These are phyloP conservation scores for Podilymbus podiceps DNA, from an alignment of 2,113 vertebrate genomes.

Conservation along the genomic window DNA sequence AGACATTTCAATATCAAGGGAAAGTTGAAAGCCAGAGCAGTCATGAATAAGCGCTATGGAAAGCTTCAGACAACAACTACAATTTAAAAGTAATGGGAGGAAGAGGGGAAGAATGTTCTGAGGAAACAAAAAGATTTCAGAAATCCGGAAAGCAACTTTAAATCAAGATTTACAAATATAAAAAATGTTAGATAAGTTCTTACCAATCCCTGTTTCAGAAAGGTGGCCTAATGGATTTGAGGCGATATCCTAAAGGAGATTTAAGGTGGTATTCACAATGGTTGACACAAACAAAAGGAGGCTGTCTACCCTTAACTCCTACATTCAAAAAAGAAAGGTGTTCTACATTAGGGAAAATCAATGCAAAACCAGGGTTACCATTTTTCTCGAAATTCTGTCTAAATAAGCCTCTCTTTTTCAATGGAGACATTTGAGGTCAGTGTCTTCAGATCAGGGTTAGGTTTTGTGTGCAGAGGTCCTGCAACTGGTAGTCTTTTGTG, in stretches of 20 bases:
- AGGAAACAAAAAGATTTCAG: slow-evolving; percentile 60
- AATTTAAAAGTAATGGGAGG: slow-evolving; percentile 69
- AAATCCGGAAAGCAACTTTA: slow-evolving; percentile 61
- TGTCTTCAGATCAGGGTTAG: background rate
- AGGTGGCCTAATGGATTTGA: background rate
- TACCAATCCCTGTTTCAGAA: background rate
- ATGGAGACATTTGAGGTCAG: background rate
- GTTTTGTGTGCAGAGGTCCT: background rate
- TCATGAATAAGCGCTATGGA: slow-evolving; percentile 70
- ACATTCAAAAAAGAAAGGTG: background rate
- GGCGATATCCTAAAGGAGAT: background rate
- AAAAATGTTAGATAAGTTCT: slow-evolving; percentile 39
- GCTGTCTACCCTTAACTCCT: background rate
- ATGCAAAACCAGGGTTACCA: background rate
- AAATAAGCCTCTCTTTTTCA: background rate
- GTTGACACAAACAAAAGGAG: background rate
- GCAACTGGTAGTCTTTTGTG: background rate
- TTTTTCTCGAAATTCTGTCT: background rate
- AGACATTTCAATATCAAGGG: slow-evolving; percentile 74
- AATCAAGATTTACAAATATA: slow-evolving; percentile 37
- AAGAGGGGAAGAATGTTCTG: slow-evolving; percentile 39
- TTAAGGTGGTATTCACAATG: background rate
- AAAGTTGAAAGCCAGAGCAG: slow-evolving; percentile 70
- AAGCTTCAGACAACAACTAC: slow-evolving; percentile 57
- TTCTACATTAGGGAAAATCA: background rate